Evolutionary conservation across 2,888 invertebrate species (phyloP).

Genomic region (Seira musarum): DNA sequence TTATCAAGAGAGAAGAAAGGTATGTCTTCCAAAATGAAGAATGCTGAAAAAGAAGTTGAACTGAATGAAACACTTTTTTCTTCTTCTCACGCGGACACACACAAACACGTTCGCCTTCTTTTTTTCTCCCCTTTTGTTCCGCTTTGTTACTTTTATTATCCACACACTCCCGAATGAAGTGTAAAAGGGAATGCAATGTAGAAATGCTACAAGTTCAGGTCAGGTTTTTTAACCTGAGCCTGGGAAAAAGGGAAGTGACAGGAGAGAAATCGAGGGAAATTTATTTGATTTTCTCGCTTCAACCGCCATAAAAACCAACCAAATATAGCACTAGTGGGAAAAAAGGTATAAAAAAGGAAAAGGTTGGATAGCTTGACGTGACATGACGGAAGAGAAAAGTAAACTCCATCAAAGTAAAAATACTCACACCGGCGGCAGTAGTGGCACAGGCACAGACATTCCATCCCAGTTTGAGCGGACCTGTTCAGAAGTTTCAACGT

Average conservation of each 20-base stretch:
- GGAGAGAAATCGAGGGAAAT: slow-evolving; percentile 69
- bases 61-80: slow-evolving; percentile 10
- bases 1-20: slow-evolving; percentile 33
- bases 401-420: slow-evolving; percentile 53
- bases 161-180: no score
- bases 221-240: slow-evolving; percentile 60
- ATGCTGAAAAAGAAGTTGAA: no score
- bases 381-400: slow-evolving; percentile 54
- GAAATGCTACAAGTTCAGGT: no score
- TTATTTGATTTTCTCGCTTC: slow-evolving; percentile 69
- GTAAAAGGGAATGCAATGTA: no score
- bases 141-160: slow-evolving; percentile 26
- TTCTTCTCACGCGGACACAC: slow-evolving; percentile 2
- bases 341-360: slow-evolving; percentile 32
- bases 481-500: no score
- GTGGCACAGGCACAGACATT: no score
- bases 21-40: no score
- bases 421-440: no score
- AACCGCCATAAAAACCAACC: slow-evolving; percentile 51
- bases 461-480: no score
- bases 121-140: slow-evolving; percentile 22
- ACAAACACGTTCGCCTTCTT: slow-evolving; percentile 37
- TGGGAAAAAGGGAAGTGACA: slow-evolving; percentile 63
- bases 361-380: slow-evolving; percentile 44
- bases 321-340: slow-evolving; percentile 7